Evolutionary conservation across 2,888 invertebrate species (phyloP), one percentile per base, ranked within the genome.

Genomic region (Bellardia bayeri): DNA sequence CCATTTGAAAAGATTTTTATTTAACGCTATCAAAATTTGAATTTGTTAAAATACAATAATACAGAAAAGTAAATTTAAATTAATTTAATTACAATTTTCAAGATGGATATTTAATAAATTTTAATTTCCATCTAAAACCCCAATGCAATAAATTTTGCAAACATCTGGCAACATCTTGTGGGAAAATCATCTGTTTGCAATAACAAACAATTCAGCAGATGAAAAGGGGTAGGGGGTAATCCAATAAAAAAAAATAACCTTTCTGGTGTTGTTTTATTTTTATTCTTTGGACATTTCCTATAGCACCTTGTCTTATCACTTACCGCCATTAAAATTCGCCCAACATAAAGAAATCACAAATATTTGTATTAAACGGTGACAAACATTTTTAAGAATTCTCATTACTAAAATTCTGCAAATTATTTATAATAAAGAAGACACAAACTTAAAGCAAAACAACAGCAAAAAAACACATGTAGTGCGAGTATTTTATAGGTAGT

Each of bases 291-390:
- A 23, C 6, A 40, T 79, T 68, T 63, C n/a, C 49, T 42, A 42
- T 37, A 33, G 14, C 45, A 51, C 5, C 11, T n/a, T 16, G 3
- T 9, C 23, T 74, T 80, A 63, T 86, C 72, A 78, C 82, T 86
- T 61, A 86, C 86, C 86, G 6, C 42, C 42, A 16, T 72, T 16
- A 13, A 72, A 72, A 16, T 79, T 78, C 14, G 51, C 37, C 13
- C 72, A 82, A 51, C 61, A 86, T 42, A 86, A 16, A 63, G 37
- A 51, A 16, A 86, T 68, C 61, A 33, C 37, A 42, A 78, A 23
- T 42, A 82, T 42, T 54, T 72, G 14, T 42, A 42, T 58, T 23
- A 76, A 37, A 54, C 2, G 30, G 45, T 54, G 23, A 8, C 45
- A 23, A 54, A 42, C 75, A 81, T 81, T 69, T 64, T 69, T 75